Conservation (phyloP, 2,113 vertebrate species). For the Myotis yumanensis region DNA sequence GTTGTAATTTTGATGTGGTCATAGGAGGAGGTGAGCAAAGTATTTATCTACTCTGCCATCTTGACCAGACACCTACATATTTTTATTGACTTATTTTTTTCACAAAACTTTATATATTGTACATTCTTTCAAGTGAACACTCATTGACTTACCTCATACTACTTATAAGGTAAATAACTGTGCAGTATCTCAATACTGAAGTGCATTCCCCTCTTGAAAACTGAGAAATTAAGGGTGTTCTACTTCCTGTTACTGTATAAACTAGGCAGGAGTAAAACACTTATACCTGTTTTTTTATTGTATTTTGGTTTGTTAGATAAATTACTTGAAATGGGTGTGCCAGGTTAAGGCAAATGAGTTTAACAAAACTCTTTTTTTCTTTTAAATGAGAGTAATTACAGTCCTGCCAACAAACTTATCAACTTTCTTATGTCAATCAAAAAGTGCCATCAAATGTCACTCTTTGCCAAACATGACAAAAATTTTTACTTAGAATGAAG, state of each 20-base stretch:
- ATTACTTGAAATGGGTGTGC: neutral
- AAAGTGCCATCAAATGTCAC: neutral
- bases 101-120: neutral
- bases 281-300: neutral
- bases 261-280: neutral
- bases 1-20: neutral
- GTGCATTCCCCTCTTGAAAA: neutral
- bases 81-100: neutral
- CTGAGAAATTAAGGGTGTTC: neutral
- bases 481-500: neutral
- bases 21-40: neutral
- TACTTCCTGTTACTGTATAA: neutral
- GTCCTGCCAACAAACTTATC: neutral
- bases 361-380: neutral
- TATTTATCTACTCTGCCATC: neutral
- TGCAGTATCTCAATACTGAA: neutral
- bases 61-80: neutral
- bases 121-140: neutral
- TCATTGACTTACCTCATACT: neutral
- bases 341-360: neutral
- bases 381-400: neutral
- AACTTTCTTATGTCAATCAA: neutral
- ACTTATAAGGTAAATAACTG: neutral
- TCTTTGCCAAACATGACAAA: neutral
- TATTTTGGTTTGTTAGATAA: neutral